Conservation (phyloP, 1,140 invertebrate genomes). For the Cotesia vestalis region DNA sequence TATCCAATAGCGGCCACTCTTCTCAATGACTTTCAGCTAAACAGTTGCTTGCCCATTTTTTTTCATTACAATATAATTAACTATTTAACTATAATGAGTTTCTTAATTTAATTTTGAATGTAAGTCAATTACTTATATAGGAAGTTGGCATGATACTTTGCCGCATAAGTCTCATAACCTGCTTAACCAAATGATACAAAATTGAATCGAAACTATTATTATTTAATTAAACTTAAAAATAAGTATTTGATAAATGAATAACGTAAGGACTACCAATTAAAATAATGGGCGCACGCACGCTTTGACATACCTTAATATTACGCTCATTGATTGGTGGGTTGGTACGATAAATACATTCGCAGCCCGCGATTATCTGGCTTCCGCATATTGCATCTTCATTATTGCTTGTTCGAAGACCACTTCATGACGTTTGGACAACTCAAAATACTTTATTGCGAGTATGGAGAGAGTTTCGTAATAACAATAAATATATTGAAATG, state of each 20-base stretch:
- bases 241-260: background rate
- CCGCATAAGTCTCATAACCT: no score
- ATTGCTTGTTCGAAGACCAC: constrained; percentile 24
- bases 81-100: no score
- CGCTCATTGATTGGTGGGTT: constrained; percentile 52
- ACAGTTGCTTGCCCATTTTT: no score
- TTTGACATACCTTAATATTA: constrained; percentile 62
- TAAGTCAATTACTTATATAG: no score
- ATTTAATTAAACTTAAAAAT: background rate
- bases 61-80: no score
- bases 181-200: no score
- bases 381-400: constrained; percentile 37
- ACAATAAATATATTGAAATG: no score
- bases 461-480: background rate
- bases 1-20: no score
- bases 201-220: no score
- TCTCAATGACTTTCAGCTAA: no score
- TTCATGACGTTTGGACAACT: constrained; percentile 1
- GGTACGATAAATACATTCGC: constrained; percentile 60
- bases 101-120: no score
- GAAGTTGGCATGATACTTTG: no score
- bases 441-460: background rate
- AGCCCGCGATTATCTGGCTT: constrained; percentile 54
- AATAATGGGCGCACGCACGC: constrained; percentile 60
- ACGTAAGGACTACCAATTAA: constrained; percentile 26